phyloP scores from a whole-genome alignment of 2,888 invertebrate genomes.

The Stictocephala bisonia region DNA sequence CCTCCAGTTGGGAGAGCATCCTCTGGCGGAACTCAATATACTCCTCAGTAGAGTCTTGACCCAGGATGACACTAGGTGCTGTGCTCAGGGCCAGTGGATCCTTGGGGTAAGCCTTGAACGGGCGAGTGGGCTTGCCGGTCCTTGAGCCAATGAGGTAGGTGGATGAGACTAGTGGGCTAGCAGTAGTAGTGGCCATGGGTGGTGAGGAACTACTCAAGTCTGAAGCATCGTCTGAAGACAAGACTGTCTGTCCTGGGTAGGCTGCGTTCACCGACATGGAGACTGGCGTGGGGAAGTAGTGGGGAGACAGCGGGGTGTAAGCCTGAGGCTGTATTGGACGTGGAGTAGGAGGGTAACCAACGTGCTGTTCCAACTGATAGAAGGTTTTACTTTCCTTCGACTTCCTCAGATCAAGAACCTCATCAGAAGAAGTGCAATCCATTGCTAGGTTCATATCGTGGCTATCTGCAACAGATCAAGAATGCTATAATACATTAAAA shows the following conservation, averaged over 20 bases:
- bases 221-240: constrained; percentile 32
- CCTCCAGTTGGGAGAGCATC: constrained; percentile 74
- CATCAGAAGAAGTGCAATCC: constrained; percentile 4
- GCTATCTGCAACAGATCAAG: constrained; percentile 14
- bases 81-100: constrained; percentile 72
- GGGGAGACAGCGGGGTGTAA: constrained; percentile 28
- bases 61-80: constrained; percentile 66
- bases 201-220: constrained; percentile 27
- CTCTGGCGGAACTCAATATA: constrained; percentile 78
- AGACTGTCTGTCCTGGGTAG: neutral
- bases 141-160: constrained; percentile 21
- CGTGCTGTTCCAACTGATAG: no score
- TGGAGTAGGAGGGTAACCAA: neutral
- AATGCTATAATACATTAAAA: neutral
- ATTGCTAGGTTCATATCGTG: neutral
- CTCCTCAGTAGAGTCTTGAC: constrained; percentile 73
- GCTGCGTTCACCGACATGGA: neutral
- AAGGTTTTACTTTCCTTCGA: no score
- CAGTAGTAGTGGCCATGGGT: neutral
- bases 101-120: constrained; percentile 79
- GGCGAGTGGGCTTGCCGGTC: constrained; percentile 64
- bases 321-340: neutral
- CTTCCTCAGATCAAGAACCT: constrained; percentile 24
- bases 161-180: neutral
- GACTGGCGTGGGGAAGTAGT: neutral